Base-by-base conservation (phyloP, 2,113 vertebrate genomes). In the Probosciger aterrimus region DNA sequence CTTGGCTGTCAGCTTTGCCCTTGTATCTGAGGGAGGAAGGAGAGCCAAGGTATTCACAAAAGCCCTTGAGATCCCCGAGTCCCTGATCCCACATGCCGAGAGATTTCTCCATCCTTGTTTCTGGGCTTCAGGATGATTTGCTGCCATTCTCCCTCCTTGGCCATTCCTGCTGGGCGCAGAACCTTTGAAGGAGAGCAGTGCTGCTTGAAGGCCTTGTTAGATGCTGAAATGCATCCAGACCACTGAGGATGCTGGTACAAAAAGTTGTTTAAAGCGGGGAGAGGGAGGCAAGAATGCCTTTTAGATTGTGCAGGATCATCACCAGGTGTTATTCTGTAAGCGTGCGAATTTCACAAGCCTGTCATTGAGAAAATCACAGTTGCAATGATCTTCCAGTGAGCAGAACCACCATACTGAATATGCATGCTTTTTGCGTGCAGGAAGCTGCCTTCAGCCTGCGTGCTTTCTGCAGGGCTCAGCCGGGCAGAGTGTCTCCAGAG, bases 21-120 rank as follows among this genome's bases (percentile, higher is more conserved):
- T 43, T 0, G 0, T 23, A 33, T 33, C 27, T 3, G 4, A 24
- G 43, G 63, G n/a, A n/a, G 33, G 18, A 83, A 52, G n/a, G 64
- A 0, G 7, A 35, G 15, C 22, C 1, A 9, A 49, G 17, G 31
- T 22, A 6, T 37, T n/a, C 11, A 27, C 37, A 57, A 59, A 85
- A 78, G 17, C 28, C n/a, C 46, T 74, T 18, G 11, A 65, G 49
- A 39, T 30, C 18, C 43, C n/a, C 0, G 1, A 39, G 24, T 47
- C 18, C 52, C 41, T 10, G 6, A 20, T 47, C 44, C 31, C 9
- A 8, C 12, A 4, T 31, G 14, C 37, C 3, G 4, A 59, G 69
- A 41, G 46, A 31, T 39, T 43, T 57, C 47, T 76, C 13, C 2
- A 0, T 30, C 63, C 31, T 44, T 71, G 7, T 84, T 93, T 53